These are phyloP conservation scores for Hemaris fuciformis DNA, from an alignment of 2,888 invertebrate species.

Conservation along the genomic window DNA sequence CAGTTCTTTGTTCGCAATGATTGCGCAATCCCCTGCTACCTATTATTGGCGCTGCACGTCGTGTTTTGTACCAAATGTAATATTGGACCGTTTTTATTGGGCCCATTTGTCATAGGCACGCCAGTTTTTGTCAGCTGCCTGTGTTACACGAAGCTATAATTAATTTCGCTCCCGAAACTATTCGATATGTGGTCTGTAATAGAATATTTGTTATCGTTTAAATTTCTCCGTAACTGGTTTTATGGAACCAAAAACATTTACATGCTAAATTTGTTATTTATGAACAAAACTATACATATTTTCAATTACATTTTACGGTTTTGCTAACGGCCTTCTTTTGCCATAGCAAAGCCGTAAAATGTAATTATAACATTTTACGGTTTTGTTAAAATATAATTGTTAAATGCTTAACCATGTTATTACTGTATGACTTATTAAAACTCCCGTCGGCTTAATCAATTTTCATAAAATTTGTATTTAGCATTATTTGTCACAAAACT, in stretches of 20 bases:
- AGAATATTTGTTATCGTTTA: background rate
- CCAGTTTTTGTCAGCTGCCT: slow-evolving; percentile 10
- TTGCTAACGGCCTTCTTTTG: too few species aligned
- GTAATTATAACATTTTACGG: too few species aligned
- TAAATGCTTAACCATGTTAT: too few species aligned
- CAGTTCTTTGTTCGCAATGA: slow-evolving; percentile 22
- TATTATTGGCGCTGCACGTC: slow-evolving; percentile 23
- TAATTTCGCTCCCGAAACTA: background rate
- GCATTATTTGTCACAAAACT: too few species aligned
- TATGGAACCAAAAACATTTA: background rate
- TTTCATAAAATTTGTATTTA: too few species aligned
- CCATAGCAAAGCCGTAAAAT: too few species aligned
- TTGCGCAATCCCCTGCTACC: slow-evolving; percentile 28
- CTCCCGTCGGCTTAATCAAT: too few species aligned
- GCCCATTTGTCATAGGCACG: slow-evolving; percentile 17
- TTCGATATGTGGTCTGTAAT: background rate
- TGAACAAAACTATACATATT: too few species aligned
- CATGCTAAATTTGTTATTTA: background rate
- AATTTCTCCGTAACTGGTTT: background rate
- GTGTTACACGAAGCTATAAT: slow-evolving; percentile 1
- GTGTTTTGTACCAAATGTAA: slow-evolving; percentile 19
- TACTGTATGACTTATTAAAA: too few species aligned
- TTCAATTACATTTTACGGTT: too few species aligned
- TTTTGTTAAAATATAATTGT: too few species aligned
- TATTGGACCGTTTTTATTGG: slow-evolving; percentile 16